Evolutionary conservation across 2,797 vertebrate genomes (phyloP).

Genomic region (Acipenser oxyrinchus): DNA sequence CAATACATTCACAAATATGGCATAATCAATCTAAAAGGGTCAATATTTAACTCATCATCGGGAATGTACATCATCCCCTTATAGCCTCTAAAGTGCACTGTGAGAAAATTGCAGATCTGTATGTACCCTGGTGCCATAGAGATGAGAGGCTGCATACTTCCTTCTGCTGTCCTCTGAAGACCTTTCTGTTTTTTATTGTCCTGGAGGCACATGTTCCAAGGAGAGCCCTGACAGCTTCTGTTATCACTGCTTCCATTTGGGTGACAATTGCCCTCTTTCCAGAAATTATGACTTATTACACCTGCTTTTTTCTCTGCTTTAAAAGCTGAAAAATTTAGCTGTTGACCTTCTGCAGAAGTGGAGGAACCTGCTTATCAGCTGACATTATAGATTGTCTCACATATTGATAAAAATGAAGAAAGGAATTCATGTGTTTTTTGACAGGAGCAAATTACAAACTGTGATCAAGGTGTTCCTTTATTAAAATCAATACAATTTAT

Average conservation of each 20-base stretch:
- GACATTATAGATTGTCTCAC: no score
- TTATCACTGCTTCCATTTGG: conserved; percentile 51
- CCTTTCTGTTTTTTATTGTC: conserved; percentile 56
- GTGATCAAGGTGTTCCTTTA: no score
- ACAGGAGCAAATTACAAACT: no score
- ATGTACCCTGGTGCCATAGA: conserved; percentile 54
- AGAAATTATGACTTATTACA: conserved; percentile 22
- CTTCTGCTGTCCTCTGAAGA: conserved; percentile 42
- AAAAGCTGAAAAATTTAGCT: conserved; percentile 24
- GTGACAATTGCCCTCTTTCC: conserved; percentile 29
- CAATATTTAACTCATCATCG: conserved; percentile 40
- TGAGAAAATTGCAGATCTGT: conserved; percentile 52
- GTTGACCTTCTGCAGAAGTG: background rate
- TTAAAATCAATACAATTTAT: no score
- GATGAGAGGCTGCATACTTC: conserved; percentile 45
- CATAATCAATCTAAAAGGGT: background rate
- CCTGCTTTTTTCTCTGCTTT: conserved; percentile 27
- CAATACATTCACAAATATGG: no score
- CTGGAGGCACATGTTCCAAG: conserved; percentile 37
- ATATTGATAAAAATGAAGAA: no score
- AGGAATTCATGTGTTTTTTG: no score
- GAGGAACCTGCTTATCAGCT: background rate
- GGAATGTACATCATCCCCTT: conserved; percentile 39
- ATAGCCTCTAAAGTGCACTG: conserved; percentile 42
- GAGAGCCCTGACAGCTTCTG: conserved; percentile 58